phyloP scores from a whole-genome alignment of 2,888 invertebrate species.

The Apotomis betuletana region DNA sequence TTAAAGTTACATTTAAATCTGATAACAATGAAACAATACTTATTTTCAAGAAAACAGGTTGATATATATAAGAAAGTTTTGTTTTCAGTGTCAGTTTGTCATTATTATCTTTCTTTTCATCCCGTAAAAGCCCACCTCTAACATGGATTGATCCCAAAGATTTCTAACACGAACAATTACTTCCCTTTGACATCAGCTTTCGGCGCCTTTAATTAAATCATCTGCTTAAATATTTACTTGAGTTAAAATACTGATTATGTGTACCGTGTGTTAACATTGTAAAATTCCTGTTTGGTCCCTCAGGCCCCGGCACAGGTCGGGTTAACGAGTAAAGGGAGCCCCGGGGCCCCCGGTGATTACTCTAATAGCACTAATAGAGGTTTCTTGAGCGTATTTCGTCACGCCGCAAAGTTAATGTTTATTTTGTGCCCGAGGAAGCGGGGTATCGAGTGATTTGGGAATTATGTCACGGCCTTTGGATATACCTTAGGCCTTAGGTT shows the following conservation, averaged over 20 bases:
- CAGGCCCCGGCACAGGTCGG: constrained; percentile 47
- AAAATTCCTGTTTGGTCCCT: constrained; percentile 51
- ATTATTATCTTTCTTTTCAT: no score
- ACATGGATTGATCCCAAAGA: no score
- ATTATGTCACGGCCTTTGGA: neutral
- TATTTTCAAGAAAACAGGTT: no score
- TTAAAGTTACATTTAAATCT: no score
- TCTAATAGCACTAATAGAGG: constrained; percentile 66
- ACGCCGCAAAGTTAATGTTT: constrained; percentile 18
- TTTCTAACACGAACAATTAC: no score
- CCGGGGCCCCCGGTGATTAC: constrained; percentile 62
- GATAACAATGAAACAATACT: no score
- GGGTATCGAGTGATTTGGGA: neutral
- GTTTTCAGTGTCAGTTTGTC: no score
- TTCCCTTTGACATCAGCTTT: no score
- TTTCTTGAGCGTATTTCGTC: constrained; percentile 25
- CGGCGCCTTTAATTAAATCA: no score
- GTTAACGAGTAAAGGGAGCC: constrained; percentile 62
- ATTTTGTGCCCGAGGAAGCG: constrained; percentile 1
- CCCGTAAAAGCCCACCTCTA: no score
- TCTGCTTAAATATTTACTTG: neutral
- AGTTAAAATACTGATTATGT: constrained; percentile 12
- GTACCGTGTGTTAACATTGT: constrained; percentile 22
- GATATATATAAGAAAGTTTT: no score
- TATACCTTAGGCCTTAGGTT: neutral